Conservation (phyloP, 2,113 vertebrate species). For the Pachypanchax playfairii region DNA sequence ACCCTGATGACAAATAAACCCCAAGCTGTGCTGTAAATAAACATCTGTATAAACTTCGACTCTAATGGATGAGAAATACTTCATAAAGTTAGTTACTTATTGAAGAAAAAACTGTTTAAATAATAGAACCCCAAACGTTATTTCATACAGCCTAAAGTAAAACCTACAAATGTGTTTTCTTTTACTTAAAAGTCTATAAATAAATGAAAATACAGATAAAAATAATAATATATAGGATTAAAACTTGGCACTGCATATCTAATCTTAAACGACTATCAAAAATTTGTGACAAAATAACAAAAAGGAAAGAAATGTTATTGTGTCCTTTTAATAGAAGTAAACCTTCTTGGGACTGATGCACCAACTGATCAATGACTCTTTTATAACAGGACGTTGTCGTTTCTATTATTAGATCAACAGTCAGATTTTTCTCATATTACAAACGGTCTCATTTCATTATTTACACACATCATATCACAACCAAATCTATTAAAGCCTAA, state of each 20-base stretch:
- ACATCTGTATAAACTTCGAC: not conserved
- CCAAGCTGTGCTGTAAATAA: not conserved
- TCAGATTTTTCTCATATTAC: constrained; percentile 53
- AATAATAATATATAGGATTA: not conserved
- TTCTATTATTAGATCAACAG: constrained; percentile 39
- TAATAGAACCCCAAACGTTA: no score
- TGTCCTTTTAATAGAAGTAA: not conserved
- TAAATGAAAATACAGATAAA: not conserved
- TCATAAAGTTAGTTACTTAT: no score
- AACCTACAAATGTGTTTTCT: no score
- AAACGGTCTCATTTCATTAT: constrained; percentile 49
- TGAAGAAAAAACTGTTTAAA: no score
- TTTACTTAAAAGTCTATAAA: no score
- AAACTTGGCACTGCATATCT: no score
- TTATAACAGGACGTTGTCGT: constrained; percentile 31
- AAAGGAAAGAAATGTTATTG: no score
- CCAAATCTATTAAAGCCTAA: no score
- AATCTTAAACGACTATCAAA: not conserved
- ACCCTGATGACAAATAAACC: no score
- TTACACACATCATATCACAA: constrained; percentile 20
- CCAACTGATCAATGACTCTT: not conserved
- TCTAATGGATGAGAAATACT: no score
- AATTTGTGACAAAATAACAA: not conserved
- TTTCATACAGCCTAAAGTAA: no score
- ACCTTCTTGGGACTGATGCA: not conserved